Evolutionary conservation across 1,140 invertebrate species (phyloP), one percentile per base, ranked within the genome.

Genomic region (Hyposmocoma kahamanoa): DNA sequence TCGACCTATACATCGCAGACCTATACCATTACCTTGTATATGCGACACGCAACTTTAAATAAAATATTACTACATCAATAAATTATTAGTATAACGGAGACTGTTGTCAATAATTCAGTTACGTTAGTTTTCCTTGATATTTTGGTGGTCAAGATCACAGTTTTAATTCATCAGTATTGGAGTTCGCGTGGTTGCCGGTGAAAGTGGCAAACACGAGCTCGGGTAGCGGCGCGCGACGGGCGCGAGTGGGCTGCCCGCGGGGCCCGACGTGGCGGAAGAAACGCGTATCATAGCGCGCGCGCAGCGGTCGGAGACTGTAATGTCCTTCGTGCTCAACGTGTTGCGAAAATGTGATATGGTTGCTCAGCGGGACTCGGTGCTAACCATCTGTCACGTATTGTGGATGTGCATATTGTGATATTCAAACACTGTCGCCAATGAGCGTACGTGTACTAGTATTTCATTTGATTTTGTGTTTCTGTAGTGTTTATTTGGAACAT

Each of bases 141-240:
- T 57, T 59, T 56, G 54, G 62, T 63, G 79, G 75, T 81, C 75
- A 74, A 67, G 67, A 62, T 64, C 61, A 65, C 67, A 47, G 55
- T 65, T 45, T 64, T 63, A 73, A 71, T 70, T 62, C 44, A 47
- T 56, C 53, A 74, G 59, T 55, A 68, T 74, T 55, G 49, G 38
- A 65, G 58, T 55, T 72, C 59, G 64, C 63, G 60, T 67, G 64
- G 63, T 67, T 53, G 67, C 61, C 58, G 81, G 81, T 84, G 81
- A 84, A 84, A 84, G 81, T 84, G 72, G 75, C 74, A 59, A 76
- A 72, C 67, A 77, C 70, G 66, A 75, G 71, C 63, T 76, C 72
- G 62, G 68, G 76, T 78, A 79, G 61, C 81, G 77, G 61, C 76
- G 78, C 70, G 51, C 62, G 59, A 18, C 1, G 20, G 19, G 8